Base-by-base conservation (phyloP, 2,113 vertebrate species). In the Tenrec ecaudatus region DNA sequence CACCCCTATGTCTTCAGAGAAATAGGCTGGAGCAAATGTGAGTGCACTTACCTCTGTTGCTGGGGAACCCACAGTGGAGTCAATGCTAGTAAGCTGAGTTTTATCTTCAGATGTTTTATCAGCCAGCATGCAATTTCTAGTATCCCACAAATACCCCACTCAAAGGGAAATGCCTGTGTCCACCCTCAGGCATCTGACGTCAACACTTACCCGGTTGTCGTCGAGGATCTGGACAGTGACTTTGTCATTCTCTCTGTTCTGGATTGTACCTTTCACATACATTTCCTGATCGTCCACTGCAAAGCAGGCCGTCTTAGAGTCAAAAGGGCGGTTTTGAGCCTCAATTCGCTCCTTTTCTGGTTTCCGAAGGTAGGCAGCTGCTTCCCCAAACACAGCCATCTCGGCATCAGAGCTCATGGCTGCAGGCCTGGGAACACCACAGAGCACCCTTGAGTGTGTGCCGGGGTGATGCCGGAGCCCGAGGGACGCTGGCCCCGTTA, bases 251-350 rank as follows among this genome's bases (percentile, higher is more conserved):
- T 99, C 99, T 92, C 73, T 98, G 86, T 98, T 98, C 36, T 95
- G 77, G 31, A 99, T 97, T 89, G 96, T 98, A 31, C 98, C 99
- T 97, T 99, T 99, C 79, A 99, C 98, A 47, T 99, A 99, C 98
- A 99, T 98, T 95, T 99, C 98, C 2, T 90, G 95, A 2, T 97
- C 96, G 40, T 99, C 98, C 6, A 95, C 58, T 58, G 98, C 98
- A 97, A 98, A 99, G 82, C 98, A 99, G 22, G 99, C 97, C 27
- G 98, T 90, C 97, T 99, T 99, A 17, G 99, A 99, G 86, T 99
- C 99, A 80, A 99, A 99, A 0, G 98, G 99, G 6, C 97, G 96
- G 89, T 98, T 98, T 84, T 98, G 98, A 58, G 97, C 98, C 86
- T 98, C 98, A 0, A 98, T 98, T 73, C 98, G 97, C 93, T 98